A percentile compares a stretch with the other conserved stretches of the same genome.
Conservation (phyloP, 2,888 invertebrate genomes). For the Papilio gigon region DNA sequence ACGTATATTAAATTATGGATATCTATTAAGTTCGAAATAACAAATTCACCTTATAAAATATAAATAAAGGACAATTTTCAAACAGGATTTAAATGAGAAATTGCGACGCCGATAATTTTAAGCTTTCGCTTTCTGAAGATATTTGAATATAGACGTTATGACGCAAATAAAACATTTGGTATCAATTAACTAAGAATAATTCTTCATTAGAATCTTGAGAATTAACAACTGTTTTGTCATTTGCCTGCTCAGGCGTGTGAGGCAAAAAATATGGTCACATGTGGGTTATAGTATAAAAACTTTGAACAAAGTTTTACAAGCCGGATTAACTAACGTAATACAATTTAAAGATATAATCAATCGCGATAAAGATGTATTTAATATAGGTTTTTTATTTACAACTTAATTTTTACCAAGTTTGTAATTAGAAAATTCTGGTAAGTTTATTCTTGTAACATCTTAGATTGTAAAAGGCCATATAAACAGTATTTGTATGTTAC, state of each 20-base stretch:
- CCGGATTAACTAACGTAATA: not conserved
- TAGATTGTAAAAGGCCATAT: not conserved
- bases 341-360: not conserved
- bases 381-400: too few relatives aligned
- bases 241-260: not conserved
- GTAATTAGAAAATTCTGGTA: too few relatives aligned
- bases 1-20: not conserved
- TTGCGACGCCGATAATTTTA: too few relatives aligned
- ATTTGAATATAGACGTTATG: not conserved
- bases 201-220: not conserved
- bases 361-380: too few relatives aligned
- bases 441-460: too few relatives aligned
- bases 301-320: not conserved
- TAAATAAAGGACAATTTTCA: too few relatives aligned
- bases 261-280: constrained; percentile 4
- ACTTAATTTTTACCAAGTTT: too few relatives aligned
- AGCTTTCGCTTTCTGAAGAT: too few relatives aligned
- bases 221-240: not conserved
- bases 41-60: too few relatives aligned
- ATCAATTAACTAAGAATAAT: not conserved
- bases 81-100: too few relatives aligned
- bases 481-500: not conserved
- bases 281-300: not conserved
- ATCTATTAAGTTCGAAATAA: not conserved
- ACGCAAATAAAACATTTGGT: not conserved